Base-by-base conservation (phyloP, 30 jellyfish, hydroid and myxozoan species). In the Cassiopea andromeda region DNA sequence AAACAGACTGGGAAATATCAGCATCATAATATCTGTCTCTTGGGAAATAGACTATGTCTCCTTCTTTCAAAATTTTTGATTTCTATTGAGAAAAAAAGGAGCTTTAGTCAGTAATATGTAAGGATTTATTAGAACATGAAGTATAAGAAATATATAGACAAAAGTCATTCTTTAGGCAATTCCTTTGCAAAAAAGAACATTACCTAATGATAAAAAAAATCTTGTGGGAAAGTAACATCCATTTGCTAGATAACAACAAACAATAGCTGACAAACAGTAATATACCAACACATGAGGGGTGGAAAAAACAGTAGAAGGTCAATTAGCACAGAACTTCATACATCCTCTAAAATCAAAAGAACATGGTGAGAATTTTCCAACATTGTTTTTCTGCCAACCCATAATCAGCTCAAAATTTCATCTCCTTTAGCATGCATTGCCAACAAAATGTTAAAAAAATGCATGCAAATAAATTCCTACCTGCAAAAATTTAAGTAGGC, bases 1-100 rank as follows among this genome's bases (percentile, higher is more conserved):
- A 1, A 15, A 38, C 59, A 6, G 10, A 74, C 1, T n/a, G 72
- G 46, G 86, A 77, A 1, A 77, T 49, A 44, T 77, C 86, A 46
- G 74, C 86, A 47, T 77, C 86, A 49, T 77, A 77, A 15, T 48
- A 47, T 14, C 38, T 47, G 58, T 77, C 86, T 19, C 45, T 1
- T 48, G 7, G 15, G 18, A 47, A 59, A 14, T 44, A 59, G 2
- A 61, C 47, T 6, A 48, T 46, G 27, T 47, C 70, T 7, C 86
- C 47, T 7, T 77, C 50, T 18, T 77, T 61, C 48, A 49, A 49
- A 12, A 77, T 49, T 1, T 59, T 19, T 47, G 86, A 77, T 19
- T 70, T 43, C 79, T 70, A 38, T 43, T 27, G 48, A 3, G 73
- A 14, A 3, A 8, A 17, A 17, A 61, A 61, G 43, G 10, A 61